Base-by-base conservation (phyloP, 2,888 invertebrate species). In the Terebella lapidaria region DNA sequence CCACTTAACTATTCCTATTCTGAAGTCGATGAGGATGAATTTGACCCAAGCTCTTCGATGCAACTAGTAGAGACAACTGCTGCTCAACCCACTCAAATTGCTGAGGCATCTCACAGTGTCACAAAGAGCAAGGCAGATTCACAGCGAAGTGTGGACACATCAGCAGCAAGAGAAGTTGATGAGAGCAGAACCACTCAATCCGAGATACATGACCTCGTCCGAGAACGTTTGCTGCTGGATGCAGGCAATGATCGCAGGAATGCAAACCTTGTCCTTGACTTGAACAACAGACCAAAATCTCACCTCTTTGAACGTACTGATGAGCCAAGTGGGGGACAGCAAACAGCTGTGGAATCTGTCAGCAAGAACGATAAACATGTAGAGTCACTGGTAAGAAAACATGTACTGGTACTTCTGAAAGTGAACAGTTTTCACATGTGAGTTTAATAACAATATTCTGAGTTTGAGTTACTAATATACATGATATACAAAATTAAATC, bases 211-310 rank as follows among this genome's bases (percentile, higher is more conserved):
- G 30, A 45, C 20, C 26, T 56, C 1, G 10, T 4, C 10, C 15
- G 45, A 24, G 30, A 56, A 18, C 27, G 56, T 10, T 54, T 63
- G 3, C 35, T 58, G 22, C 5, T 28, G 18, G 62, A 62, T 25
- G 4, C 25, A 2, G 56, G 60, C 20, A 63, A 63, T 42, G 60
- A 58, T 29, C 35, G 60, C 24, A 30, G 58, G 45, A 45, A 63
- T 24, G 49, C 53, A 4, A 24, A 25, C 30, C 24, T 62, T 25
- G 30, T 58, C 20, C 20, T 45, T 18, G 53, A 55, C 18, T 27
- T 60, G 15, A 35, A 27, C 20, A n/a, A 49, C 4, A 1, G 63
- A 27, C 57, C 60, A 29, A 63, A 63, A 30, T 49, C 58, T 18
- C 46, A 58, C 3, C 4, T 57, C 10, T 63, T 58, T 54, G 42